phyloP scores from a whole-genome alignment of 2,797 vertebrate genomes.

The Syngnathus rostellatus region DNA sequence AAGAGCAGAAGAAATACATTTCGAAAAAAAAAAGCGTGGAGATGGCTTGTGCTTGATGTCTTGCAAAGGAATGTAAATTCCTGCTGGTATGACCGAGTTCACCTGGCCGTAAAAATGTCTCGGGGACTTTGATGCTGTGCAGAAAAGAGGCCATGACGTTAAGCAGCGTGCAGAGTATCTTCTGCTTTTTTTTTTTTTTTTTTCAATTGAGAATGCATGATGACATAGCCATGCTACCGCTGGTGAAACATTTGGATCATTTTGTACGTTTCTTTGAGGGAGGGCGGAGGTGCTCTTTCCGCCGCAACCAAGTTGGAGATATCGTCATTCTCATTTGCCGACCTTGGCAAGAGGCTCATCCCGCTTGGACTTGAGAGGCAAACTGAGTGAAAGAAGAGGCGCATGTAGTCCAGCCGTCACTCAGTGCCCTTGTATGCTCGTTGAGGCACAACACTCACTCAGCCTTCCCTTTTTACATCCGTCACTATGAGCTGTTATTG shows the following conservation, averaged over 20 bases:
- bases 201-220: constrained; percentile 5
- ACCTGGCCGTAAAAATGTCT: constrained; percentile 14
- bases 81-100: constrained; percentile 7
- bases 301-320: background rate
- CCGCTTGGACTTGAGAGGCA: constrained; percentile 12
- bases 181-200: background rate
- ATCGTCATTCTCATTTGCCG: constrained; percentile 11
- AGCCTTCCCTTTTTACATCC: constrained; percentile 32
- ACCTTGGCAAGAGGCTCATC: constrained; percentile 29
- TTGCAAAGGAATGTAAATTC: constrained; percentile 21
- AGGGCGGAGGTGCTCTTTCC: background rate
- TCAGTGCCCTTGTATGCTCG: constrained; percentile 37
- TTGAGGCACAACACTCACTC: constrained; percentile 25
- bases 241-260: constrained; percentile 1
- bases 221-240: background rate
- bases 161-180: constrained; percentile 4
- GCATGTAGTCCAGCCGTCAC: constrained; percentile 27
- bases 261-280: constrained; percentile 2
- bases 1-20: background rate
- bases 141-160: constrained; percentile 11
- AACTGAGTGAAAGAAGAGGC: constrained; percentile 19
- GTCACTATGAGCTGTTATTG: constrained; percentile 44
- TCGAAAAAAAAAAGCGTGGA: background rate
- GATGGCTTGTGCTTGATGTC: constrained; percentile 15
- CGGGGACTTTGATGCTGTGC: constrained; percentile 11